These are phyloP conservation scores for Eudyptes chrysolophus DNA, from an alignment of 2,113 vertebrate species.

Conservation along the genomic window DNA sequence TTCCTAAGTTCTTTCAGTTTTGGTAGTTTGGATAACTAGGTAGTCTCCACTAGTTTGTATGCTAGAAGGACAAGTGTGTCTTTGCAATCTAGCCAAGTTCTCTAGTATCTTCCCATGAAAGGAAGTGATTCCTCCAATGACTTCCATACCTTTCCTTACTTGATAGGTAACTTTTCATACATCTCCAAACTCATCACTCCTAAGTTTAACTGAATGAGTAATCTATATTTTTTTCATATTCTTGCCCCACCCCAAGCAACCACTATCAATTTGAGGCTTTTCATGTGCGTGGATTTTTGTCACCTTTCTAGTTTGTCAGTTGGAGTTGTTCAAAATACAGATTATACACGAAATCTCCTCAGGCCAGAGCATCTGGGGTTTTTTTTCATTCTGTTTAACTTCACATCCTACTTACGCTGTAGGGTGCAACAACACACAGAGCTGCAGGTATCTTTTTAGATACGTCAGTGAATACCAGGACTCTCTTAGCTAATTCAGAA, in stretches of 20 bases:
- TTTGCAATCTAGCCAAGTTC: neutral
- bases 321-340: neutral
- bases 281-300: neutral
- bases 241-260: neutral
- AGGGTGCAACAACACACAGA: neutral
- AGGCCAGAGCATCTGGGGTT: neutral
- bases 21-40: neutral
- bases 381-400: neutral
- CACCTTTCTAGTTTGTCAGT: neutral
- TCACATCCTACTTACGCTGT: rapidly evolving
- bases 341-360: neutral
- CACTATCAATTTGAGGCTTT: neutral
- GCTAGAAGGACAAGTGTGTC: neutral
- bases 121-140: neutral
- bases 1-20: neutral
- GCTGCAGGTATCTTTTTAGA: neutral
- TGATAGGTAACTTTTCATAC: neutral
- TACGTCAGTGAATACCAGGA: neutral
- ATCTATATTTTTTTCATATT: neutral
- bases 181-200: neutral
- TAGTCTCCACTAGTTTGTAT: neutral
- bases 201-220: neutral
- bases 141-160: neutral
- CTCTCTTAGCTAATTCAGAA: neutral
- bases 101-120: neutral